Evolutionary conservation across 2,888 invertebrate species (phyloP), one percentile per base, ranked within the genome.

Genomic region (Amblyjoppa proteus): DNA sequence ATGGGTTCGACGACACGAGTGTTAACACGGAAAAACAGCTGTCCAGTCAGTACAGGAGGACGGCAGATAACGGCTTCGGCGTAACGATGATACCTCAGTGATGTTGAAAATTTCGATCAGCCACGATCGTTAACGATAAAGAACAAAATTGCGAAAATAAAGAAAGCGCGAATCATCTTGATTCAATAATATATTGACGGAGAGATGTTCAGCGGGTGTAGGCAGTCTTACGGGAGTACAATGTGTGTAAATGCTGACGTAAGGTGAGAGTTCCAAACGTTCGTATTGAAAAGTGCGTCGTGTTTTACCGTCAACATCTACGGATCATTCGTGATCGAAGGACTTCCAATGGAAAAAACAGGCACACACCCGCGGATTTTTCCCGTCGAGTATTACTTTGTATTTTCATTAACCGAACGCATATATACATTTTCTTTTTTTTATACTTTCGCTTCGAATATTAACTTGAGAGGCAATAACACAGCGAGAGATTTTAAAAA

Each of bases 181-280:
- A 73, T 73, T 53, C 31, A 41, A 45, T 45, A 45, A 3, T 13
- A 13, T 3, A 3, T 25, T 2, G 56, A 25, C 56, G 56, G 25
- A 7, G 20, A 68, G 38, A 68, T 31, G 1, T 11, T 45, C 41
- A 11, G 6, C 51, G 76, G 41, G 11, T 61, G n/a, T n/a, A 0
- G 31, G 1, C 4, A 34, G 38, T 51, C 58, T 56, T 9, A n/a
- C 53, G 31, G 49, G 34, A 41, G 16, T 56, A 74, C 75, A 75
- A 81, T 81, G 41, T 69, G 68, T 69, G 81, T 81, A 83, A 73
- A 75, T 79, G 53, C 6, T 58, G 70, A 16, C 68, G 31, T 38
- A 61, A 53, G 20, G 16, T 41, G 38, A 68, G 34, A 34, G 7
- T 51, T 64, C 34, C 28, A 49, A 64, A 75, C 49, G 53, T 25